Percentiles rank a stretch among this genome's conserved stretches.
phyloP scores from a whole-genome alignment of 2,888 invertebrate species.

The Xylocampa areola region DNA sequence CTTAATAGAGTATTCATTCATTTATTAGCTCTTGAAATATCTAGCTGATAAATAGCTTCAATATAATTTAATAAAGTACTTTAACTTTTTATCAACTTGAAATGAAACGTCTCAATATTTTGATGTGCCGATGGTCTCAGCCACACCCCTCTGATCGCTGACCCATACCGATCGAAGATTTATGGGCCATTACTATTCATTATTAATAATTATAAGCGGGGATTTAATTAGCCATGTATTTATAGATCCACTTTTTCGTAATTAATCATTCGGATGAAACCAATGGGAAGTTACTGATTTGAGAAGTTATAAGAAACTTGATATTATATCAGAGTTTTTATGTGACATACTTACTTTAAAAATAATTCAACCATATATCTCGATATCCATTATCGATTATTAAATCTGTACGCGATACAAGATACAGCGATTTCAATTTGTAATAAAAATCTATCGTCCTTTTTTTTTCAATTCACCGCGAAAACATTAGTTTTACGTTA shows the following conservation, averaged over 20 bases:
- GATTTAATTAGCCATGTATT: conserved; percentile 47
- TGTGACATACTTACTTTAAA: no score
- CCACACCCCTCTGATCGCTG: conserved; percentile 31
- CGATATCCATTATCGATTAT: no score
- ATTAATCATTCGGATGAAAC: conserved; percentile 36
- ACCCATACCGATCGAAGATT: conserved; percentile 39
- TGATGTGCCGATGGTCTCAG: conserved; percentile 22
- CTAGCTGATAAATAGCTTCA: conserved; percentile 1
- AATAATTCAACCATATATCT: no score
- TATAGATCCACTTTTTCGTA: conserved; percentile 23
- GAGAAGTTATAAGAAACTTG: conserved; percentile 16
- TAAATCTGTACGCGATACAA: no score
- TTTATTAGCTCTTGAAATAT: neutral
- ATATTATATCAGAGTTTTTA: conserved; percentile 1
- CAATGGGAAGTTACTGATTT: conserved; percentile 29
- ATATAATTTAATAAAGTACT: conserved; percentile 34
- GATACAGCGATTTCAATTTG: no score
- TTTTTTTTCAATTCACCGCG: no score
- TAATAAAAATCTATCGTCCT: no score
- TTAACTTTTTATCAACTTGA: conserved; percentile 4
- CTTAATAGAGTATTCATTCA: conserved; percentile 7
- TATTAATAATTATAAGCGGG: conserved; percentile 37
- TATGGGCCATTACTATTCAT: conserved; percentile 46
- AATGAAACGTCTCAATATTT: conserved; percentile 29
- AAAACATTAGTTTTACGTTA: no score